phyloP scores from a whole-genome alignment of 2,888 invertebrate species.

The Drosophila incognita region DNA sequence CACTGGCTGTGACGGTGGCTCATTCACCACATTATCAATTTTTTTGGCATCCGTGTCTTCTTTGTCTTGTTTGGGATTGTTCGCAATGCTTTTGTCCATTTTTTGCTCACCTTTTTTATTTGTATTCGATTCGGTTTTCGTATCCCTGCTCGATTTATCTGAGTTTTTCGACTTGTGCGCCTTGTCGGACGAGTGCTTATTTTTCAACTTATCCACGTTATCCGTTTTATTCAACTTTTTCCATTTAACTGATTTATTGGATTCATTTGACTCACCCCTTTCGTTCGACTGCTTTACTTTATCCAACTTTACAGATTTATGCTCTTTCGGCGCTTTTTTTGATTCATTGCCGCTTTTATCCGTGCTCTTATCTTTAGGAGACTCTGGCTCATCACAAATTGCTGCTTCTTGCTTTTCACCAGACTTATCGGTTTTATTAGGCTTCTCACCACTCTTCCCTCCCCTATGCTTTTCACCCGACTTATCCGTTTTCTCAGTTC shows the following conservation, averaged over 20 bases:
- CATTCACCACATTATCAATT: conserved; percentile 38
- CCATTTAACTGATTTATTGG: not conserved
- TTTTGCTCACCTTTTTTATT: conserved; percentile 12
- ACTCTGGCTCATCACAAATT: not conserved
- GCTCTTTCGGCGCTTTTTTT: not conserved
- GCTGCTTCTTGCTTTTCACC: not conserved
- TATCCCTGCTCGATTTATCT: conserved; percentile 10
- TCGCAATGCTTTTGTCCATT: not conserved
- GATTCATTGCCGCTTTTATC: not conserved
- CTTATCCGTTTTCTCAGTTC: conserved; percentile 14
- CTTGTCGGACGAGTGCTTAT: not conserved
- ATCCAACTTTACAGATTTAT: conserved; percentile 5
- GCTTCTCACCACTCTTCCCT: conserved; percentile 6
- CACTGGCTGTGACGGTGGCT: conserved; percentile 20
- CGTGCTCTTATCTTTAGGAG: not conserved
- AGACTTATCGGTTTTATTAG: conserved; percentile 18
- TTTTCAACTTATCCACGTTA: not conserved
- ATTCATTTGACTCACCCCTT: not conserved
- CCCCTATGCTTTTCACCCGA: conserved; percentile 10
- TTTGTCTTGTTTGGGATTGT: not conserved
- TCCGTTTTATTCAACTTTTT: not conserved
- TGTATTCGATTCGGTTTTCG: not conserved
- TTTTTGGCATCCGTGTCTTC: not conserved
- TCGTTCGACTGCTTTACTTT: conserved; percentile 1
- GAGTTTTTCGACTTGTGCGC: not conserved